Conservation (phyloP, 2,797 vertebrate species). For the Syngnathus acus region DNA sequence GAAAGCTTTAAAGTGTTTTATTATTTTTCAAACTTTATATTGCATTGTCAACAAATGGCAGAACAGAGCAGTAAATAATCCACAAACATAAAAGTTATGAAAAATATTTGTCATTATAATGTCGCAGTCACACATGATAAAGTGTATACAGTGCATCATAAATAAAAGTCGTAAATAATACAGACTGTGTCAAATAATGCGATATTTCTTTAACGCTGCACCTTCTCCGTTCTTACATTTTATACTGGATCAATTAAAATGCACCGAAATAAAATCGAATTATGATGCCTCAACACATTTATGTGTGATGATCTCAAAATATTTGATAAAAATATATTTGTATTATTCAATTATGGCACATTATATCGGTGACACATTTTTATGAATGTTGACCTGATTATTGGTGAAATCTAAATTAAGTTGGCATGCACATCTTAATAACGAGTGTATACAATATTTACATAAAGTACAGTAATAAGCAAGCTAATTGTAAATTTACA, state of each 20-base stretch:
- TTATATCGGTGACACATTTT: background rate
- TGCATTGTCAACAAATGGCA: constrained; percentile 35
- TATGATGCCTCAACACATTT: no score
- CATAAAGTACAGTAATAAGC: background rate
- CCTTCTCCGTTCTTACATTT: background rate
- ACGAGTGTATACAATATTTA: background rate
- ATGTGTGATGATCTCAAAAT: background rate
- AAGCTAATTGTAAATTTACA: background rate
- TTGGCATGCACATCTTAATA: background rate
- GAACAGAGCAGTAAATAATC: constrained; percentile 23
- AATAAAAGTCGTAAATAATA: constrained; percentile 33
- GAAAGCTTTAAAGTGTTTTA: constrained; percentile 8
- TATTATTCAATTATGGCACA: background rate
- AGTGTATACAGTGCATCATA: constrained; percentile 65
- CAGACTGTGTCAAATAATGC: background rate
- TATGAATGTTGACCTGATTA: no score
- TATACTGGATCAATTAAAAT: background rate
- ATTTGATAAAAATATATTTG: background rate
- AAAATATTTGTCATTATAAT: constrained; percentile 35
- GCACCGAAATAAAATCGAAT: background rate
- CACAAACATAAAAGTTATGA: constrained; percentile 44
- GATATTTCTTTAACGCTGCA: background rate
- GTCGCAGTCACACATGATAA: constrained; percentile 52
- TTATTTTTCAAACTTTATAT: constrained; percentile 16
- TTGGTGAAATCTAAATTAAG: no score